phyloP scores from a whole-genome alignment of 2,888 invertebrate species.

The Leptinotarsa peninsularis region DNA sequence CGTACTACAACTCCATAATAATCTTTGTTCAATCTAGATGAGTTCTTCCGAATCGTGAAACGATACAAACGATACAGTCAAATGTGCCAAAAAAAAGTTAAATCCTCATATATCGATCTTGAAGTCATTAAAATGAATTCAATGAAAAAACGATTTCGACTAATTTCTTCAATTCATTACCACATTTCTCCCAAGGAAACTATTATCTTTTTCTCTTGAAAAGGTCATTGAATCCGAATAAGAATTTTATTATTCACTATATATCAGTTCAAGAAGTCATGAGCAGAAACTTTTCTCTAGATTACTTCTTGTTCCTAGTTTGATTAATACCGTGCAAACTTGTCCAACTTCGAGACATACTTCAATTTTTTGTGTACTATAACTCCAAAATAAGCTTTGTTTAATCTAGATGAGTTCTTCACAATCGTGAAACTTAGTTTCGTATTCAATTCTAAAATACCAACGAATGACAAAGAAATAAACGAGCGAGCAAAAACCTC shows the following conservation, averaged over 20 bases:
- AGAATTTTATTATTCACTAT: too few relatives aligned
- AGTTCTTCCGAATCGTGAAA: neutral
- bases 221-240: too few relatives aligned
- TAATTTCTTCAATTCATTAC: too few relatives aligned
- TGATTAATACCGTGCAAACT: conserved; percentile 13
- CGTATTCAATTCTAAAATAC: neutral
- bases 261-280: neutral
- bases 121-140: too few relatives aligned
- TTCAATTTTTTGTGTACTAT: conserved; percentile 28
- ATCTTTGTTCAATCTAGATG: conserved; percentile 28
- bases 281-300: neutral
- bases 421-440: conserved; percentile 20
- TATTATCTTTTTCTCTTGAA: too few relatives aligned
- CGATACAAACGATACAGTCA: neutral
- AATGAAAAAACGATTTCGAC: too few relatives aligned
- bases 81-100: too few relatives aligned
- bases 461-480: neutral
- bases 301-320: neutral
- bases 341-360: conserved; percentile 21
- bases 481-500: neutral
- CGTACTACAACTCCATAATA: conserved; percentile 26
- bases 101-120: too few relatives aligned
- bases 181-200: too few relatives aligned
- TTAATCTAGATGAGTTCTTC: conserved; percentile 17
- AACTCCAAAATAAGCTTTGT: conserved; percentile 32